Percentiles rank a stretch among this genome's conserved stretches.
phyloP scores from a whole-genome alignment of 2,797 vertebrate genomes.

The Labeo calbasu region DNA sequence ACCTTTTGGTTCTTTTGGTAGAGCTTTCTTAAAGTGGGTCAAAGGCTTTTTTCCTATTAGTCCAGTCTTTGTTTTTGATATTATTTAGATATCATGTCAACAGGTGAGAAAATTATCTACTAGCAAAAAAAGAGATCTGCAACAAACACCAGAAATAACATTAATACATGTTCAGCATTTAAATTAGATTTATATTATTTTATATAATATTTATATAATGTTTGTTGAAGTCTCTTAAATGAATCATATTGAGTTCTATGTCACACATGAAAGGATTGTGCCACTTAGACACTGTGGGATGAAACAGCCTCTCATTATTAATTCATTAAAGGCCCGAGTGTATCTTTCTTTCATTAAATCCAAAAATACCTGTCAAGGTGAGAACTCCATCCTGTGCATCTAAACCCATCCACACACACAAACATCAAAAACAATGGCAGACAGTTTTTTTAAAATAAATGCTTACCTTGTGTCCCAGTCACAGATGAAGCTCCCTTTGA shows the following conservation, averaged over 20 bases:
- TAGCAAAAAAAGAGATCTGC: background rate
- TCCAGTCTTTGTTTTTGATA: background rate
- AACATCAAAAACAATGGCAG: slow-evolving; percentile 17
- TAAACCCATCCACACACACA: slow-evolving; percentile 25
- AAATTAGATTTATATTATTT: background rate
- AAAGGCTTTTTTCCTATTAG: background rate
- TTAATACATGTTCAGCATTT: background rate
- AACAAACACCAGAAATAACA: background rate
- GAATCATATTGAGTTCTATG: background rate
- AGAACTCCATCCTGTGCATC: slow-evolving; percentile 25
- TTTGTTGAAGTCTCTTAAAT: background rate
- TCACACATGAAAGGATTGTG: background rate
- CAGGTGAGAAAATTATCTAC: background rate
- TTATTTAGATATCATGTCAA: background rate
- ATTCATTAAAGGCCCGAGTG: slow-evolving; percentile 41
- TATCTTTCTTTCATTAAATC: slow-evolving; percentile 31
- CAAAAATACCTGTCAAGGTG: slow-evolving; percentile 50
- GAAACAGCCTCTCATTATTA: slow-evolving; percentile 30
- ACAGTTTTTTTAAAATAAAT: slow-evolving; percentile 1
- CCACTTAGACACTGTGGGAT: background rate
- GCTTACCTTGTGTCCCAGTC: slow-evolving; percentile 46
- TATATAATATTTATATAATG: too few relatives aligned
- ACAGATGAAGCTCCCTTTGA: slow-evolving; percentile 18
- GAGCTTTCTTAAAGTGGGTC: background rate
- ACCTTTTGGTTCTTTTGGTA: background rate